Evolutionary conservation across 2,888 invertebrate species (phyloP), one percentile per base, ranked within the genome.

Genomic region (Drosophila maculinotata): DNA sequence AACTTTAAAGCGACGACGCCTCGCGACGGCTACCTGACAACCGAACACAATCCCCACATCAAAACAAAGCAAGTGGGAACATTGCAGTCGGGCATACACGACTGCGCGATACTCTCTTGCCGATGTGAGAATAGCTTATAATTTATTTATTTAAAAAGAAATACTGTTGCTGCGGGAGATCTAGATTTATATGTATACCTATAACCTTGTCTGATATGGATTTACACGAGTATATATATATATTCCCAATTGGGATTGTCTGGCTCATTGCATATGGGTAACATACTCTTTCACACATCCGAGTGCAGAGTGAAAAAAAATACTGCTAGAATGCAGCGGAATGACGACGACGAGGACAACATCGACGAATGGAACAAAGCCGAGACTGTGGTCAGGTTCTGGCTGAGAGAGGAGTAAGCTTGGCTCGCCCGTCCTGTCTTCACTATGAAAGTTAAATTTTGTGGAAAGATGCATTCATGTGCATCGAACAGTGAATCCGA

Each of bases 391-490:
- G 44, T 39, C 44, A 35, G 39, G 20, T 44, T 35, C 52, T 28
- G 25, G 35, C 15, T 23, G n/a, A n/a, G 39, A 7, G 38, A 31
- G 48, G 25, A n/a, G 36, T 15, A 28, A 25, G 31, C 23, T 30
- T 41, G 36, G 33, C 25, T 48, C 30, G 15, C 10, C 15, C 52
- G 35, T 14, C 35, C 35, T 36, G 38, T 53, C 44, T 42, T 33
- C 68, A 45, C 65, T 74, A 58, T 74, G 69, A 69, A 78, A 79
- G 79, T 87, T 85, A 85, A 88, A 84, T 88, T 79, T 75, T 85
- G 88, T 71, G 85, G 84, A 87, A 88, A 80, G 78, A 78, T 74
- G 76, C 80, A 84, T 82, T 88, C 88, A 82, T 87, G 85, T 82
- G 84, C 79, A 87, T 84, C 69, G 66, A 87, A 60, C 76, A 74